A percentile compares a stretch with the other conserved stretches of the same genome.
Conservation (phyloP, 2,113 vertebrate species). For the Perca schrenkii region DNA sequence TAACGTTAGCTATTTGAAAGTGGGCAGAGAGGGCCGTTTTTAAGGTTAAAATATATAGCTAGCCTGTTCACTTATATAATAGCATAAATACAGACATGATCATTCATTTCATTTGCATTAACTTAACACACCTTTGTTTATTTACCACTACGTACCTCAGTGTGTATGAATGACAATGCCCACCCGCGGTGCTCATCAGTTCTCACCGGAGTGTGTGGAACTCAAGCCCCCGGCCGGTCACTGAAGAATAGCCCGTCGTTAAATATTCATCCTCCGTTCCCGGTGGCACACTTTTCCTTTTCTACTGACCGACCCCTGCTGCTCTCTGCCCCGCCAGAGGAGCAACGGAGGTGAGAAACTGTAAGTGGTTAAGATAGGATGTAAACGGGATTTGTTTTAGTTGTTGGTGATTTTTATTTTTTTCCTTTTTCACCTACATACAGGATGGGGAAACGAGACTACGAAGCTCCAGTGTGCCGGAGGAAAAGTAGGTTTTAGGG, state of each 20-base stretch:
- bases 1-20: too few species aligned
- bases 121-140: not conserved
- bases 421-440: not conserved
- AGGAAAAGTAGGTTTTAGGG: constrained; percentile 45
- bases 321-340: constrained; percentile 33
- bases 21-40: too few species aligned
- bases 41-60: too few species aligned
- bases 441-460: constrained; percentile 62
- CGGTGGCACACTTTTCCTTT: constrained; percentile 60
- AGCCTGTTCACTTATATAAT: too few species aligned
- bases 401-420: not conserved
- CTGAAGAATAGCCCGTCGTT: constrained; percentile 76
- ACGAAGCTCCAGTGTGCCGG: constrained; percentile 39
- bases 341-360: constrained; percentile 21
- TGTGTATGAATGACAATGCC: constrained; percentile 25
- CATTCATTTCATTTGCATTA: too few species aligned
- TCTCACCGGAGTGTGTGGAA: constrained; percentile 71
- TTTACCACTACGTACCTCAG: constrained; percentile 4
- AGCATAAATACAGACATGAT: too few species aligned
- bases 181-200: constrained; percentile 70
- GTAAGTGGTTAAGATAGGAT: constrained; percentile 14
- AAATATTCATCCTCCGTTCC: constrained; percentile 79
- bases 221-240: constrained; percentile 73
- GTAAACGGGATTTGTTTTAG: not conserved
- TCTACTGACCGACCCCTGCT: constrained; percentile 52